These are phyloP conservation scores for Pomacea maculata DNA, from an alignment of 1,140 invertebrate genomes.

Conservation along the genomic window DNA sequence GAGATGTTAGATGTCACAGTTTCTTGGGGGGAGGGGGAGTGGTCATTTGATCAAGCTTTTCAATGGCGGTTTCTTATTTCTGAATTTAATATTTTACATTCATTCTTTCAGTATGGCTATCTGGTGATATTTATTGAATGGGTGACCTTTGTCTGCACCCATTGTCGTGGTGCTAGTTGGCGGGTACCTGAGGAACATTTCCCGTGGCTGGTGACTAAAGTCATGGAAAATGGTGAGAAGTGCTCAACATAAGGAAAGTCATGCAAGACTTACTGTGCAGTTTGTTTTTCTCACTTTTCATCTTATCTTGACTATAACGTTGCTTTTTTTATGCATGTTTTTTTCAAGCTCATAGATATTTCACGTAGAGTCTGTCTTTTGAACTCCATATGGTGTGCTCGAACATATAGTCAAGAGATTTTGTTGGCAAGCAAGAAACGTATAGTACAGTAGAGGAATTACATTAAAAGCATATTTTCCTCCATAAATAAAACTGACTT, in stretches of 20 bases:
- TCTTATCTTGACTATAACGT: neutral
- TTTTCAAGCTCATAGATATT: neutral
- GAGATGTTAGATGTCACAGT: too few relatives aligned
- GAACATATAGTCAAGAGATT: too few relatives aligned
- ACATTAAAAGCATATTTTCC: too few relatives aligned
- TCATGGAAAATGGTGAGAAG: conserved; percentile 53
- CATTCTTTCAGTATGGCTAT: conserved; percentile 52
- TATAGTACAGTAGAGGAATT: too few relatives aligned
- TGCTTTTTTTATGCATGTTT: neutral
- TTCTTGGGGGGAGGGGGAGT: too few relatives aligned
- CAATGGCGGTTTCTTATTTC: neutral
- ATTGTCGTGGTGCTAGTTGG: conserved; percentile 50
- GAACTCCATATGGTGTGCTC: too few relatives aligned
- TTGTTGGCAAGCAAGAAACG: too few relatives aligned
- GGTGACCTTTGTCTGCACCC: conserved; percentile 55
- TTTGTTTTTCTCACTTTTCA: too few relatives aligned
- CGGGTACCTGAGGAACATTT: conserved; percentile 49
- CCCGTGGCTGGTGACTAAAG: conserved; percentile 47
- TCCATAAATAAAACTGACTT: too few relatives aligned
- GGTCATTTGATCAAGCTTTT: neutral
- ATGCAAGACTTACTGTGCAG: too few relatives aligned
- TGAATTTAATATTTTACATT: neutral
- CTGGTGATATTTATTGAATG: conserved; percentile 52
- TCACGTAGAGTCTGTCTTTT: too few relatives aligned
- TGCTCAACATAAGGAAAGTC: too few relatives aligned